These are phyloP conservation scores for Bursaphelenchus mucronatus DNA, from an alignment of 1,140 invertebrate genomes.

Conservation along the genomic window DNA sequence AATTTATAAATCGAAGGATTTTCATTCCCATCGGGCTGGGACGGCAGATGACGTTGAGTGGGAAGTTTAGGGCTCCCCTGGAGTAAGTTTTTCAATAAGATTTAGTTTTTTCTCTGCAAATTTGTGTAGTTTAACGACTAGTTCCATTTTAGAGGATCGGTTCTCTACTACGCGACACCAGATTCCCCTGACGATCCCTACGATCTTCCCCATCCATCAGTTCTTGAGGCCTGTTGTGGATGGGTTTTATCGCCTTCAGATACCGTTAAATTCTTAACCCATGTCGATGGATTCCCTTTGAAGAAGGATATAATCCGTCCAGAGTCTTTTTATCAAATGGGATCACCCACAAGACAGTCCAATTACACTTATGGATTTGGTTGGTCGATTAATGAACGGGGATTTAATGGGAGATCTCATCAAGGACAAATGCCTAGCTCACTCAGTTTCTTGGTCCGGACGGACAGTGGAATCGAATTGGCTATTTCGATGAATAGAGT, in stretches of 20 bases:
- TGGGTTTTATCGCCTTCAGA: constrained; percentile 14
- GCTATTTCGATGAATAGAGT: constrained; percentile 9
- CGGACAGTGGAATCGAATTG: constrained; percentile 17
- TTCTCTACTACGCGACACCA: constrained; percentile 18
- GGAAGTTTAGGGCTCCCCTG: neutral
- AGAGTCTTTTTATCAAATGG: constrained; percentile 5
- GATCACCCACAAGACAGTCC: constrained; percentile 8
- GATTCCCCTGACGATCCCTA: constrained; percentile 14
- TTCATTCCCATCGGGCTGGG: constrained; percentile 11
- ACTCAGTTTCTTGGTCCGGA: constrained; percentile 3
- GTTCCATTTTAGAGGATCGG: neutral
- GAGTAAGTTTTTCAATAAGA: constrained; percentile 11
- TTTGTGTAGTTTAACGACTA: neutral
- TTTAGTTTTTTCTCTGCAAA: neutral
- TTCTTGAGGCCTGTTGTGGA: constrained; percentile 17
- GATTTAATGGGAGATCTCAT: constrained; percentile 11
- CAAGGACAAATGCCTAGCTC: constrained; percentile 16
- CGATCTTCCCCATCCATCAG: constrained; percentile 10
- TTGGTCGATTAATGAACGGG: constrained; percentile 7
- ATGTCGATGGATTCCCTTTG: constrained; percentile 13
- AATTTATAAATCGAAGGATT: constrained; percentile 11
- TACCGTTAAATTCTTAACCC: constrained; percentile 7
- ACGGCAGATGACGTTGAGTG: constrained; percentile 4
- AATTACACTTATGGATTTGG: constrained; percentile 20
- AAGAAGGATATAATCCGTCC: constrained; percentile 10